phyloP scores from a whole-genome alignment of 2,888 invertebrate species.

The Drosophila robusta region DNA sequence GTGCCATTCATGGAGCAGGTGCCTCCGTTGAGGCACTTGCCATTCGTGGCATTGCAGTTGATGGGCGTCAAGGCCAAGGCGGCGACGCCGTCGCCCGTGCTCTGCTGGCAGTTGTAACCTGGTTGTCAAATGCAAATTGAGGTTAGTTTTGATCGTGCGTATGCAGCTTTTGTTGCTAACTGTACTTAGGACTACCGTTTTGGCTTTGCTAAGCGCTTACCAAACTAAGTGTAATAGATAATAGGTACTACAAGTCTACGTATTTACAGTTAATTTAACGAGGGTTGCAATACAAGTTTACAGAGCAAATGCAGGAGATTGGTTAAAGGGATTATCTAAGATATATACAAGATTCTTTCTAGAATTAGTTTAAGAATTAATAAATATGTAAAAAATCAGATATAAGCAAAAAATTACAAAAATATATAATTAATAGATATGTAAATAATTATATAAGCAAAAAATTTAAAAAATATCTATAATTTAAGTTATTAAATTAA shows the following conservation, averaged over 20 bases:
- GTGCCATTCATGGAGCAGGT: constrained; percentile 84
- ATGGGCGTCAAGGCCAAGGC: constrained; percentile 65
- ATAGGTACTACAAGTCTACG: constrained; percentile 30
- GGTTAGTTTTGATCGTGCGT: not conserved
- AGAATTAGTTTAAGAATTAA: not conserved
- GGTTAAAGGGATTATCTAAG: no score
- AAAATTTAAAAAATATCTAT: no score
- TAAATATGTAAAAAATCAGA: no score
- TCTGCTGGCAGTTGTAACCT: constrained; percentile 84
- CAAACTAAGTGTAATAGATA: constrained; percentile 8
- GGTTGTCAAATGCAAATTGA: constrained; percentile 11
- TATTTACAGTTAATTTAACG: constrained; percentile 59
- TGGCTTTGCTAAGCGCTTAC: no score
- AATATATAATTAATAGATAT: no score
- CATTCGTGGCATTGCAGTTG: constrained; percentile 78
- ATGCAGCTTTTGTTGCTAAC: constrained; percentile 4
- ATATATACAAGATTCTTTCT: not conserved
- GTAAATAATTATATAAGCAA: no score
- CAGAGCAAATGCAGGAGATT: not conserved
- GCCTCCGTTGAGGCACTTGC: constrained; percentile 84
- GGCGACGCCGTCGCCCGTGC: constrained; percentile 55
- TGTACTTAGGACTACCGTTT: constrained; percentile 12
- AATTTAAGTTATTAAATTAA: no score
- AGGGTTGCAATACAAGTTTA: constrained; percentile 67
- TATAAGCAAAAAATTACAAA: no score